A percentile compares a stretch with the other conserved stretches of the same genome.
These are phyloP conservation scores for Caiman crocodilus DNA, from an alignment of 2,797 vertebrate genomes.

Conservation along the genomic window DNA sequence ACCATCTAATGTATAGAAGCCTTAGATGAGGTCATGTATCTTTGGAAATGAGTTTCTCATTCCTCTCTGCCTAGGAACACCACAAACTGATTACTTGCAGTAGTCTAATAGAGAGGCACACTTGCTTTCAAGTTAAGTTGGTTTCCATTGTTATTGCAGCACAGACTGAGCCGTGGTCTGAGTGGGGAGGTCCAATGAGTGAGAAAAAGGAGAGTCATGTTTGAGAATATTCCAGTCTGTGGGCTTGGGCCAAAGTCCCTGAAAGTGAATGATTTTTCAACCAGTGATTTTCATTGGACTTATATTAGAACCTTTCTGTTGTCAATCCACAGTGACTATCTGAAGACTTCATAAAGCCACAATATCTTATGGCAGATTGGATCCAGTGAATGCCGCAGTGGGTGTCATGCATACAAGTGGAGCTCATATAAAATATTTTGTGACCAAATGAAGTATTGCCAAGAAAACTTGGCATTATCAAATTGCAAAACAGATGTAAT, in stretches of 20 bases:
- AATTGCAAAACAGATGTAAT: not conserved
- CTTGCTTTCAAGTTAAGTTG: too few relatives aligned
- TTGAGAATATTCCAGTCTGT: not conserved
- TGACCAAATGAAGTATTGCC: not conserved
- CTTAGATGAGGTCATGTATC: too few relatives aligned
- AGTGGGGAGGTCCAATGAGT: too few relatives aligned
- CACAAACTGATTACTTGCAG: too few relatives aligned
- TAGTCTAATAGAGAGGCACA: too few relatives aligned
- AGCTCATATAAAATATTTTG: not conserved
- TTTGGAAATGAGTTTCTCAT: too few relatives aligned
- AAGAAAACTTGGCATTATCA: constrained; percentile 12
- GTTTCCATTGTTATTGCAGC: too few relatives aligned
- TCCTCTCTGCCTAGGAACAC: too few relatives aligned
- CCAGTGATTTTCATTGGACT: not conserved
- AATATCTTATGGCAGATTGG: not conserved
- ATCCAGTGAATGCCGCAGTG: not conserved
- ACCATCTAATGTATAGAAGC: too few relatives aligned
- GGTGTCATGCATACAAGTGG: not conserved
- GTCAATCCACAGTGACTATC: not conserved
- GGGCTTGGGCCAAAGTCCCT: not conserved
- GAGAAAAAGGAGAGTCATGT: too few relatives aligned
- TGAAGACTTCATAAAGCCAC: constrained; percentile 3
- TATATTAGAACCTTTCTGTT: not conserved
- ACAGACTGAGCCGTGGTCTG: too few relatives aligned
- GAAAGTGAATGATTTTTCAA: not conserved